Evolutionary conservation across 2,113 vertebrate genomes (phyloP), one percentile per base, ranked within the genome.

Genomic region (Brachirus orientalis): DNA sequence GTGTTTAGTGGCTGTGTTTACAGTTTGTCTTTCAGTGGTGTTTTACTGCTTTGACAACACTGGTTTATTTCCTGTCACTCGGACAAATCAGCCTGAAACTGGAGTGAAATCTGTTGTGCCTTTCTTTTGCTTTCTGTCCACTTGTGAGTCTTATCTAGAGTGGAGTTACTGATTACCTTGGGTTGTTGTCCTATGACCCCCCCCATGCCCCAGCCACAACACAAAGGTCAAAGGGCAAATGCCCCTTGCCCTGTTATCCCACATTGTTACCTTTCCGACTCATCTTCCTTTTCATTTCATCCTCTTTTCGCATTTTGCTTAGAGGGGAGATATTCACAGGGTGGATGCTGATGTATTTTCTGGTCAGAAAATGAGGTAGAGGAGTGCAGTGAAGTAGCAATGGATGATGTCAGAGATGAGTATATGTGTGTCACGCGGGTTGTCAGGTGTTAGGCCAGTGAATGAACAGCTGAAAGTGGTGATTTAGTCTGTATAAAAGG

Each of bases 401-500:
- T 58, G 54, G 69, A 60, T 68, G 70, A 60, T 67, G 55, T 59
- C 28, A 8, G 61, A 63, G 33, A n/a, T 63, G 57, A 18, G 11
- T 62, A 70, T 46, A 53, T 48, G 69, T 46, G 43, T 73, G 59
- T 60, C 84, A 88, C 71, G 38, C 84, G 70, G 73, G 54, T 72
- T 86, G 85, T 80, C 84, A 85, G 86, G 85, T 90, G 87, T 93
- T 87, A 92, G 85, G 80, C 87, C 84, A 52, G 80, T 84, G 90
- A 93, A 93, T 93, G 92, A 94, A 93, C 92, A 94, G 92, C 92
- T 94, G 92, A 93, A 89, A 89, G 90, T 73, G 68, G 87, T 90
- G 90, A 93, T 93, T 93, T 92, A 92, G 90, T 91, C 88, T 78
- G 88, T 89, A 92, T 92, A 89, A 93, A 93, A 92, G 91, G 87